These are phyloP conservation scores for Platyscapa corneri DNA, from an alignment of 1,140 invertebrate genomes.

Conservation along the genomic window DNA sequence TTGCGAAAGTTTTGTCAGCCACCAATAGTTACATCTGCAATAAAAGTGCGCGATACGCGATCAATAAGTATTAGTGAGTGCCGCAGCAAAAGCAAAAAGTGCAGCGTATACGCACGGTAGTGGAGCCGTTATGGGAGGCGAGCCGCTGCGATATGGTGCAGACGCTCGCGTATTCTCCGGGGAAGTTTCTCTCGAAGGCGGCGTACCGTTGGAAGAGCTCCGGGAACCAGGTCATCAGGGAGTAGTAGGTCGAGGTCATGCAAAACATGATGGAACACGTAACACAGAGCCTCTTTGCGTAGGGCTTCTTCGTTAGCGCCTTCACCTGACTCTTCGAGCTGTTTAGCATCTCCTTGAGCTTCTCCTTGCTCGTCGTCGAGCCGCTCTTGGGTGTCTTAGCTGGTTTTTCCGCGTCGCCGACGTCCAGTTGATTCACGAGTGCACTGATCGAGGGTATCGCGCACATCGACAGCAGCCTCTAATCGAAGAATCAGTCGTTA, in stretches of 20 bases:
- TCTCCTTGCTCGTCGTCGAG: slow-evolving; percentile 21
- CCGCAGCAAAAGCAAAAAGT: too few species aligned
- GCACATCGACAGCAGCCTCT: slow-evolving; percentile 12
- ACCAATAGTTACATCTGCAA: too few species aligned
- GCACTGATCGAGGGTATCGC: slow-evolving; percentile 11
- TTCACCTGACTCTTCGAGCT: slow-evolving; percentile 57
- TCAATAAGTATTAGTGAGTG: too few species aligned
- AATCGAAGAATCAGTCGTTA: too few species aligned
- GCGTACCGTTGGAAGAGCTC: slow-evolving; percentile 72
- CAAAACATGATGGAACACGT: slow-evolving; percentile 57
- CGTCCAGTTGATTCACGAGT: neutral
- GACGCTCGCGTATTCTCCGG: slow-evolving; percentile 63
- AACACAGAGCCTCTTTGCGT: slow-evolving; percentile 56
- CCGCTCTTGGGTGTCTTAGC: neutral
- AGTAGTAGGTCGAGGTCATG: slow-evolving; percentile 69
- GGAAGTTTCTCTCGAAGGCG: slow-evolving; percentile 62
- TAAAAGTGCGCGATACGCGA: too few species aligned
- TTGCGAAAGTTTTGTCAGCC: too few species aligned
- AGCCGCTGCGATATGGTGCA: slow-evolving; percentile 62
- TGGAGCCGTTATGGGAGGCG: neutral
- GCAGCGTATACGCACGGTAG: neutral
- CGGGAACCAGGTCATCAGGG: slow-evolving; percentile 75
- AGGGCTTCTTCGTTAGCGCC: slow-evolving; percentile 58
- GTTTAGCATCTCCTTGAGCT: slow-evolving; percentile 41
- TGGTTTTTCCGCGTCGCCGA: neutral